Conservation (phyloP, 2,113 vertebrate species). For the Odocoileus hemionus region DNA sequence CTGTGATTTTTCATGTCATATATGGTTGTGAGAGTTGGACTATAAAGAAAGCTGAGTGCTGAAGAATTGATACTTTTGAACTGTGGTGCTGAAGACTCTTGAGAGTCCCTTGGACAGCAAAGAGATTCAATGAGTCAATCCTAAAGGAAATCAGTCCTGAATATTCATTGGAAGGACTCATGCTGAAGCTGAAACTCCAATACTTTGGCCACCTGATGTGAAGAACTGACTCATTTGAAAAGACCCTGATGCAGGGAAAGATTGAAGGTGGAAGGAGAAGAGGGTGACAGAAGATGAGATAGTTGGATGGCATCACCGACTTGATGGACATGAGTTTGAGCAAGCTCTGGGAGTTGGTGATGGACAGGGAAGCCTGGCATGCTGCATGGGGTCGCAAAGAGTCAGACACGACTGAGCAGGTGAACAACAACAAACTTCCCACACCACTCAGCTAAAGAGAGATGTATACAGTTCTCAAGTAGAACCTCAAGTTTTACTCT, state of each 20-base stretch:
- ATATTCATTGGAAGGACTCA: background rate
- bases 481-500: background rate
- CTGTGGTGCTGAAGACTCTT: no score
- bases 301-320: background rate
- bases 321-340: background rate
- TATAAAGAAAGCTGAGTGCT: no score
- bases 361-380: background rate
- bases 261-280: background rate
- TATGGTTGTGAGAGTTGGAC: no score
- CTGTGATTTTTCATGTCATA: no score
- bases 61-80: no score
- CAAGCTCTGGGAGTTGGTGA: background rate
- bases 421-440: background rate
- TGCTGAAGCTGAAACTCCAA: background rate
- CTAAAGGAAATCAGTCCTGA: no score
- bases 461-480: background rate
- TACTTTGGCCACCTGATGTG: background rate
- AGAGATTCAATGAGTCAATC: no score
- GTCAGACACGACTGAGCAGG: background rate
- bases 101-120: no score
- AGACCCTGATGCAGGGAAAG: background rate
- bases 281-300: background rate
- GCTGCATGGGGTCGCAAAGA: accelerated
- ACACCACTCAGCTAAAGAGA: background rate
- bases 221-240: background rate